Evolutionary conservation across 2,888 invertebrate species (phyloP), one percentile per base, ranked within the genome.

Genomic region (Myopa tessellatipennis): DNA sequence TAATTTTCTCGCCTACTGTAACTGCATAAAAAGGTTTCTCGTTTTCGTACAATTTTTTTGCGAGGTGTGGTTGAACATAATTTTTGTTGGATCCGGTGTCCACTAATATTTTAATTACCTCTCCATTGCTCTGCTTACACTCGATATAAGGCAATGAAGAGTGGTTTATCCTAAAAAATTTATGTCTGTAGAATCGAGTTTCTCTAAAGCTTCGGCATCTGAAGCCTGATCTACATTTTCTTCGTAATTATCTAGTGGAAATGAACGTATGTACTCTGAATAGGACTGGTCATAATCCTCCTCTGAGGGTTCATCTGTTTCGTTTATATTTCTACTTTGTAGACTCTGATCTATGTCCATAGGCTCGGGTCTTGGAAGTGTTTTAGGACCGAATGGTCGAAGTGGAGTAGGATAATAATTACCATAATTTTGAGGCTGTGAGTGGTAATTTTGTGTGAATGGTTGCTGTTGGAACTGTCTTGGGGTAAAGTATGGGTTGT

Each of bases 1-100:
- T n/a, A n/a, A n/a, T n/a, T n/a, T n/a, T n/a, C n/a, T n/a, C n/a
- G n/a, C n/a, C n/a, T n/a, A n/a, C n/a, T n/a, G n/a, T n/a, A n/a
- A n/a, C n/a, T n/a, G n/a, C n/a, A n/a, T n/a, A n/a, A n/a, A n/a
- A n/a, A n/a, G n/a, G n/a, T n/a, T n/a, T n/a, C n/a, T n/a, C n/a
- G n/a, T n/a, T n/a, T n/a, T n/a, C n/a, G n/a, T n/a, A n/a, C n/a
- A n/a, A n/a, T n/a, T n/a, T n/a, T n/a, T n/a, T n/a, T n/a, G n/a
- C n/a, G n/a, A n/a, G n/a, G n/a, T n/a, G n/a, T n/a, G n/a, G n/a
- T n/a, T n/a, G n/a, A n/a, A n/a, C n/a, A n/a, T 50, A 36, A 14
- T 14, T 71, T 78, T 65, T 69, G 36, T 58, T 75, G 26, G 76
- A 78, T 7, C 76, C 76, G 7, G 73, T 76, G 18, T 71, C 77